Evolutionary conservation across 1,140 invertebrate genomes (phyloP).

Genomic region (Caenorhabditis remanei): DNA sequence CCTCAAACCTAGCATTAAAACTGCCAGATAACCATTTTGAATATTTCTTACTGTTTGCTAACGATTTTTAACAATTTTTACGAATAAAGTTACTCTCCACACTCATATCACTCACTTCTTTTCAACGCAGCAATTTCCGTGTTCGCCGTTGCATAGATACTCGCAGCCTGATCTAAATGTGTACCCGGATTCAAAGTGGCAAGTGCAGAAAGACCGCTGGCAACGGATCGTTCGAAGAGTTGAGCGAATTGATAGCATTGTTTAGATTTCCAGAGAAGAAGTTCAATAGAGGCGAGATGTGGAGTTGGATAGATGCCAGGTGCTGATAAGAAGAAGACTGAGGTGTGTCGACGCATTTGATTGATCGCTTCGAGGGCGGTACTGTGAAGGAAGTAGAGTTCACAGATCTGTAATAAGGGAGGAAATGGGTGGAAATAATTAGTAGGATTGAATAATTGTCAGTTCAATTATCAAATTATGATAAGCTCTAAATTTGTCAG

Average conservation of each 20-base stretch:
- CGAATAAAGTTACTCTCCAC: no score
- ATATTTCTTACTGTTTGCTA: no score
- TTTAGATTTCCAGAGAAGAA: conserved; percentile 95
- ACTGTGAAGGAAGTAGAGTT: conserved; percentile 88
- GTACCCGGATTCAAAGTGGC: conserved; percentile 96
- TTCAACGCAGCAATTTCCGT: conserved; percentile 60
- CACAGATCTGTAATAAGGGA: conserved; percentile 81
- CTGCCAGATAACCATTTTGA: no score
- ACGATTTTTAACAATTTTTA: no score
- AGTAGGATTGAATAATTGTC: no score
- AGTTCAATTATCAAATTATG: no score
- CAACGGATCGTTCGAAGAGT: conserved; percentile 93
- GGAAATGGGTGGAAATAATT: no score
- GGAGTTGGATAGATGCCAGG: conserved; percentile 81
- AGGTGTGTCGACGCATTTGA: conserved; percentile 89
- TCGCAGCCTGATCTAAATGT: conserved; percentile 92
- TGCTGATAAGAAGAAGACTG: conserved; percentile 87
- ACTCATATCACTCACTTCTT: neutral
- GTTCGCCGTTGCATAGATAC: conserved; percentile 61
- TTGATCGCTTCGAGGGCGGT: conserved; percentile 91
- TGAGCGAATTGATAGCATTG: conserved; percentile 87
- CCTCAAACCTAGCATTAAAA: no score
- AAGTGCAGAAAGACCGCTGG: conserved; percentile 88
- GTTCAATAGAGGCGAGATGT: conserved; percentile 89
- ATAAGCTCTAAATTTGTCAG: no score